Evolutionary conservation across 1,140 invertebrate genomes (phyloP), one percentile per base, ranked within the genome.

Genomic region (Brachionus angularis): DNA sequence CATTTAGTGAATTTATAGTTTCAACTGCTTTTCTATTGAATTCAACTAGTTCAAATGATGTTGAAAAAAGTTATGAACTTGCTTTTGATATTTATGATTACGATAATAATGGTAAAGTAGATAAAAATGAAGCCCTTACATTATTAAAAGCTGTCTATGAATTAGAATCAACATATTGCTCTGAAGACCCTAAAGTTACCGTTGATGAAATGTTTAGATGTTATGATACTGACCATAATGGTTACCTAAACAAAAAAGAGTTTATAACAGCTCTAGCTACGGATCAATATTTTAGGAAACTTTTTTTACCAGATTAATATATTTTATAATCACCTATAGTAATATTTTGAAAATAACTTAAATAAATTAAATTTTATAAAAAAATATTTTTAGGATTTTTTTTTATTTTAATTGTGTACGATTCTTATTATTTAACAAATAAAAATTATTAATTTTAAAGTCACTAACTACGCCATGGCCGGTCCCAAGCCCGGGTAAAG

Each of bases 11-110:
- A 55, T 71, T 71, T 31, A n/a, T 71, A 29, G 23, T 71, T 8
- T 25, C 52, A 2, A 47, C 46, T 58, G 27, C 49, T 8, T 58
- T 58, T 8, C 8, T 34, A 5, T 10, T 58, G 5, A 34, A 33
- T 31, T 25, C 34, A 0, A 44, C 49, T 12, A 27, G 27, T 36
- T 53, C 16, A n/a, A 31, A 62, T 42, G 39, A 44, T 25, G 14
- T 12, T 27, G 42, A 72, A n/a, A 61, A 72, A 62, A 46, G 61
- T 25, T 44, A 62, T 4, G 31, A 49, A 42, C 29, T 61, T 39
- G 71, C 71, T 14, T 72, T 61, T 44, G 52, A 72, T 39, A 18
- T 72, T 33, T 72, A 72, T 58, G 70, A 72, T 46, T n/a, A 18
- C 7, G 42, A 72, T 34, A 34, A 72, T 14, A 72, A 72, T 34